A percentile compares a stretch with the other conserved stretches of the same genome.
These are phyloP conservation scores for Phaonia tiefii DNA, from an alignment of 2,888 invertebrate genomes.

Conservation along the genomic window DNA sequence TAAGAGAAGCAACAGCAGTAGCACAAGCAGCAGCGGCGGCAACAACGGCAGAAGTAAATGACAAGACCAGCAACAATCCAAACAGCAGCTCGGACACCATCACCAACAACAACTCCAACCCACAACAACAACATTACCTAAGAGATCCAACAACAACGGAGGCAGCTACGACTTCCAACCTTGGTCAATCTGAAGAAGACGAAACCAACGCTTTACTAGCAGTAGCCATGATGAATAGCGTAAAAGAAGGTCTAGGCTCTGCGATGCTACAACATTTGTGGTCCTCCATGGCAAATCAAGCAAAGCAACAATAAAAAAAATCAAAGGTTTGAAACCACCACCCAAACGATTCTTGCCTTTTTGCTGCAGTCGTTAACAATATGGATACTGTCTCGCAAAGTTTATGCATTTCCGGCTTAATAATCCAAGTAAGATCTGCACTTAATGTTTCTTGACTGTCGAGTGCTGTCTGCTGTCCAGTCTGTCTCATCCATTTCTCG, in stretches of 20 bases:
- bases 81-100: slow-evolving; percentile 19
- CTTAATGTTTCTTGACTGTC: too few species aligned
- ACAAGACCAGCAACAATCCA: slow-evolving; percentile 39
- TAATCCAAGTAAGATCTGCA: too few species aligned
- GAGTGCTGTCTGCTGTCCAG: too few species aligned
- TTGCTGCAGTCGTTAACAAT: too few species aligned
- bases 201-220: slow-evolving; percentile 34
- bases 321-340: too few species aligned
- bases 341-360: too few species aligned
- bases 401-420: too few species aligned
- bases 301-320: slow-evolving; percentile 44
- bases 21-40: slow-evolving; percentile 54
- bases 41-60: slow-evolving; percentile 47
- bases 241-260: slow-evolving; percentile 53
- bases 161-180: slow-evolving; percentile 69
- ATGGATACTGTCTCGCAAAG: too few species aligned
- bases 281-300: slow-evolving; percentile 64
- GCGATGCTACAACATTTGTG: slow-evolving; percentile 64
- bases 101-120: slow-evolving; percentile 29
- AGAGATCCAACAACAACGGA: slow-evolving; percentile 45
- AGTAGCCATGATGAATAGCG: slow-evolving; percentile 34
- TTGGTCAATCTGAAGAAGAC: slow-evolving; percentile 57
- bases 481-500: too few species aligned
- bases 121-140: slow-evolving; percentile 38
- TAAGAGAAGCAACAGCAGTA: slow-evolving; percentile 51